Base-by-base conservation (phyloP, 64 coral and sea anemone genomes). In the Montipora capricornis region DNA sequence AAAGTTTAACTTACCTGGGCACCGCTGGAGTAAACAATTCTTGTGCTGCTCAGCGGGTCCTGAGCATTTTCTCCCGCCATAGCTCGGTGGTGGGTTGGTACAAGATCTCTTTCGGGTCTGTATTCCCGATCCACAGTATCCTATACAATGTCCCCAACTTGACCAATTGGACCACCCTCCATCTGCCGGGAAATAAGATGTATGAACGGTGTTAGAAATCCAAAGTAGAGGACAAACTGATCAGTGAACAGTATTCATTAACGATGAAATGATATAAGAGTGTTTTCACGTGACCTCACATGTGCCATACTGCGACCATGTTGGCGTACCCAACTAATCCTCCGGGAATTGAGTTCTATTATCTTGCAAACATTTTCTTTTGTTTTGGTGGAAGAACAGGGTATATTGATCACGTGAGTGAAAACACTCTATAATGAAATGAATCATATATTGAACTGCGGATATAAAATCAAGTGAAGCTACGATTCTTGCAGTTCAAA, bases 111-210 rank as follows among this genome's bases (percentile, higher is more conserved):
- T 77, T 20, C 93, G 71, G 53, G 79, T 37, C 80, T 90, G 93
- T 67, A 83, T 55, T 47, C 87, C 93, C 3, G 51, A 74, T 59
- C 93, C 87, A 44, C 93, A 94, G 12, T 55, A 44, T 16, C 79
- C 87, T 62, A 70, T 94, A 44, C 93, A 94, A 9, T 52, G 58
- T 44, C 93, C 93, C 93, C 93, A 94, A 1, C 45, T 49, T 46
- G 81, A 75, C 93, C 93, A 94, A 20, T 78, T 24, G 1, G 93
- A 94, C 93, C 93, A 94, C 8, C 79, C 69, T 22, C 93, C 93
- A 51, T 94, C 93, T 77, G 37, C 37, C 37, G 37, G 79, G 47
- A 89, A 11, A 3, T 50, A 64, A 71, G 17, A 86, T 68, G 20
- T 1, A 52, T 4, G 9, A 12, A 15, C 14, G 14, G 14, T 64